Percentiles rank a stretch among this genome's conserved stretches.
phyloP scores from a whole-genome alignment of 2,113 vertebrate genomes.

The Sceloporus tristichus region DNA sequence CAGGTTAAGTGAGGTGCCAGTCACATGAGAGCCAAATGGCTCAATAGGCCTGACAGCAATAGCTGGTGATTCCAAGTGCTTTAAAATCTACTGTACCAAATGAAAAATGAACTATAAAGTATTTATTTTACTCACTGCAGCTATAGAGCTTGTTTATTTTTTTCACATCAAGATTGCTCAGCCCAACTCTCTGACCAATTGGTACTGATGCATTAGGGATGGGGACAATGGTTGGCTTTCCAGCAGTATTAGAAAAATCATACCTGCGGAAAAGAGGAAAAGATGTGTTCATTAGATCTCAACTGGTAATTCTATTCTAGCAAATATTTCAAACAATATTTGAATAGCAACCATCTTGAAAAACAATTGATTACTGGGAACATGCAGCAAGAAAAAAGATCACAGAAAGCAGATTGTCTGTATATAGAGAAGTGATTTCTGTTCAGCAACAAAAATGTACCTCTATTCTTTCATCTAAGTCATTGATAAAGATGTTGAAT shows the following conservation, averaged over 20 bases:
- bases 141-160: conserved; percentile 79
- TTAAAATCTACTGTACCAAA: not conserved
- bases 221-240: conserved; percentile 70
- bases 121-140: conserved; percentile 72
- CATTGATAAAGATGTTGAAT: no score
- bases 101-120: not conserved
- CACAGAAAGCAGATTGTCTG: not conserved
- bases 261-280: conserved; percentile 62
- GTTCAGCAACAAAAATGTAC: conserved; percentile 14
- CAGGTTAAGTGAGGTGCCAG: not conserved
- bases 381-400: not conserved
- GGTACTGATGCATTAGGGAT: conserved; percentile 62
- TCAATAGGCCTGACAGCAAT: conserved; percentile 14
- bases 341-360: conserved; percentile 5
- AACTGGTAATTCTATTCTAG: conserved; percentile 23
- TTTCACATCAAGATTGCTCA: conserved; percentile 73
- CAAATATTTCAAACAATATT: not conserved
- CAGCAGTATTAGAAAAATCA: conserved; percentile 66
- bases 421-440: not conserved
- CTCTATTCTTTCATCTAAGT: no score
- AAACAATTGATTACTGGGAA: not conserved
- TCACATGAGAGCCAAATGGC: conserved; percentile 6
- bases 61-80: not conserved
- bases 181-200: conserved; percentile 75
- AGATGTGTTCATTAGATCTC: conserved; percentile 34